Evolutionary conservation across 2,888 invertebrate genomes (phyloP).

Genomic region (Drosophila eohydei): DNA sequence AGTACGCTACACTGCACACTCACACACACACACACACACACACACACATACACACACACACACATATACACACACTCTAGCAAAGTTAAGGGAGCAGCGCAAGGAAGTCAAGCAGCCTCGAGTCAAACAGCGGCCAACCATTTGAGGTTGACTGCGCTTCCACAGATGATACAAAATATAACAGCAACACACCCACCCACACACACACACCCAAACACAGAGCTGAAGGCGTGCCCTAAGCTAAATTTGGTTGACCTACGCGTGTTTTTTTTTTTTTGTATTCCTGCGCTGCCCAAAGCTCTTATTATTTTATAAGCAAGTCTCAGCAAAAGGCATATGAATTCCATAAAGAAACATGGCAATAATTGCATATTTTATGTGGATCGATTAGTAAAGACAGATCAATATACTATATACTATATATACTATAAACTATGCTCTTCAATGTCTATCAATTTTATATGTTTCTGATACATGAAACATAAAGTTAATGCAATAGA

Average conservation of each 20-base stretch:
- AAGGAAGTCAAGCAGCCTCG: constrained; percentile 33
- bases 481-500: not conserved
- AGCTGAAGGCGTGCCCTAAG: constrained; percentile 25
- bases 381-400: not conserved
- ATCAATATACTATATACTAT: not conserved
- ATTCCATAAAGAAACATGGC: not conserved
- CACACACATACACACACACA: constrained; percentile 57
- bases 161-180: constrained; percentile 10
- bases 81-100: constrained; percentile 12
- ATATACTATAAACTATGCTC: not conserved
- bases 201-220: not conserved
- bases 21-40: constrained; percentile 49
- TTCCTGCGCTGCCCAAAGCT: not conserved
- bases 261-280: constrained; percentile 8
- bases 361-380: not conserved
- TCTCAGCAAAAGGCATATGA: not conserved
- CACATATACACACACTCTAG: constrained; percentile 43
- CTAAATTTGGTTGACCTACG: constrained; percentile 48
- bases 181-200: constrained; percentile 3
- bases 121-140: constrained; percentile 36
- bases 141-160: constrained; percentile 52
- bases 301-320: not conserved
- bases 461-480: not conserved
- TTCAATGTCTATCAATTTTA: not conserved
- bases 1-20: constrained; percentile 70